phyloP scores from a whole-genome alignment of 1,140 invertebrate genomes.

The fruit fly (Drosophila melanogaster) region DNA sequence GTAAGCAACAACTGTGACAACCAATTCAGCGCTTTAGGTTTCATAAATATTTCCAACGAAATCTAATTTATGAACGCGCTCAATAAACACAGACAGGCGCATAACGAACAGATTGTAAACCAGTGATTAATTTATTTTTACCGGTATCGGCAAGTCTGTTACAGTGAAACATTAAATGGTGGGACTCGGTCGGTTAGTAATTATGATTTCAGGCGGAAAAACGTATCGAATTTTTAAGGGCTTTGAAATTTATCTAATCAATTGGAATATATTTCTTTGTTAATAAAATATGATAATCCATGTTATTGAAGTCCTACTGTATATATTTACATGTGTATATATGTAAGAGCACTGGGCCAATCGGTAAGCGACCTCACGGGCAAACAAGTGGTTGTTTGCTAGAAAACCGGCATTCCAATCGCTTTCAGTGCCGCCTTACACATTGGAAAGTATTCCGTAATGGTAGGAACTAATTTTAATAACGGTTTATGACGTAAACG shows the following conservation, averaged over 20 bases:
- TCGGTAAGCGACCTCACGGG: constrained; percentile 12
- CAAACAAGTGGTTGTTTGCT: constrained; percentile 45
- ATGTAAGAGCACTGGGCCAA: constrained; percentile 1
- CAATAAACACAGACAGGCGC: constrained; percentile 11
- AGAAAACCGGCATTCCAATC: constrained; percentile 27
- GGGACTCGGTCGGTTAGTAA: background rate
- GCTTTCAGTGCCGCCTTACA: constrained; percentile 13
- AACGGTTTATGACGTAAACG: constrained; percentile 56
- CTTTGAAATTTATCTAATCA: too few species aligned
- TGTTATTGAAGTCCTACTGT: background rate
- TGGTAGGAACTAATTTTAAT: constrained; percentile 37
- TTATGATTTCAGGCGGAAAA: background rate
- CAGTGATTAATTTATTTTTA: constrained; percentile 26
- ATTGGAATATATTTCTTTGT: too few species aligned
- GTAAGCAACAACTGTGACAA: background rate
- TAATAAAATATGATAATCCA: background rate
- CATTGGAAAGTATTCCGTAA: constrained; percentile 10
- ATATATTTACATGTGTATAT: background rate
- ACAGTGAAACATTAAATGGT: constrained; percentile 1
- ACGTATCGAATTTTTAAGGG: too few species aligned
- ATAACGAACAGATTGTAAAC: constrained; percentile 13
- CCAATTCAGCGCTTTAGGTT: constrained; percentile 4
- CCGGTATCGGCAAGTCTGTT: constrained; percentile 1
- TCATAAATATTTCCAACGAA: constrained; percentile 23
- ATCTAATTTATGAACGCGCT: constrained; percentile 18